Evolutionary conservation across 2,113 vertebrate species (phyloP).

Genomic region (Mugil cephalus): DNA sequence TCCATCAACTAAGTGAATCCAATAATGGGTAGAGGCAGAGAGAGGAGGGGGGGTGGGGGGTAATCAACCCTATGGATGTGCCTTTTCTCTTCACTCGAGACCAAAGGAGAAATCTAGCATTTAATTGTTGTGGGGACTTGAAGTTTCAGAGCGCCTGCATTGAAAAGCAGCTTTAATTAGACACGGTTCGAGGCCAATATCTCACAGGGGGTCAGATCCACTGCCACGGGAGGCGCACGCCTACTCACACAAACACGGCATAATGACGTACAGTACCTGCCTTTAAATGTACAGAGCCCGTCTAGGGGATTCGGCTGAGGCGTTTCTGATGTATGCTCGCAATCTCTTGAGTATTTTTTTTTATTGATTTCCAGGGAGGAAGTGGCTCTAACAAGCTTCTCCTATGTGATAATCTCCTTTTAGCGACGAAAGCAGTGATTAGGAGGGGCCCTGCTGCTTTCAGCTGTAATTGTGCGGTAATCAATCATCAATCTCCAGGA

Average conservation of each 20-base stretch:
- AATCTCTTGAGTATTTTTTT: constrained; percentile 67
- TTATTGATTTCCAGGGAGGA: constrained; percentile 72
- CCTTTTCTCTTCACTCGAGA: constrained; percentile 54
- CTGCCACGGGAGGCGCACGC: constrained; percentile 57
- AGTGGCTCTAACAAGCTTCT: constrained; percentile 70
- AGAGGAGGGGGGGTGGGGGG: constrained; percentile 16
- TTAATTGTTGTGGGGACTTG: constrained; percentile 80
- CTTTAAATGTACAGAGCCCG: constrained; percentile 16
- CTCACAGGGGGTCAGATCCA: constrained; percentile 63
- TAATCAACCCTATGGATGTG: constrained; percentile 69
- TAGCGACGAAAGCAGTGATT: constrained; percentile 77
- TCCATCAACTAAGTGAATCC: constrained; percentile 71
- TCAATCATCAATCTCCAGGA: constrained; percentile 78
- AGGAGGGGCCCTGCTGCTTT: constrained; percentile 72
- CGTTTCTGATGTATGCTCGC: constrained; percentile 50
- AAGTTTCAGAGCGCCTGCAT: constrained; percentile 72
- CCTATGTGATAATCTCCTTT: constrained; percentile 78
- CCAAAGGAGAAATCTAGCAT: constrained; percentile 67
- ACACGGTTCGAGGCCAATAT: constrained; percentile 69
- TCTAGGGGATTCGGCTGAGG: constrained; percentile 30
- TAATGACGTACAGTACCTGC: constrained; percentile 41
- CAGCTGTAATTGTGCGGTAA: constrained; percentile 78
- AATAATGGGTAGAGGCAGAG: constrained; percentile 64
- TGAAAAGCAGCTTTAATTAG: constrained; percentile 82
- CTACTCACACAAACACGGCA: constrained; percentile 39